Evolutionary conservation across 2,888 invertebrate species (phyloP).

Genomic region (Heteropelma amictum): DNA sequence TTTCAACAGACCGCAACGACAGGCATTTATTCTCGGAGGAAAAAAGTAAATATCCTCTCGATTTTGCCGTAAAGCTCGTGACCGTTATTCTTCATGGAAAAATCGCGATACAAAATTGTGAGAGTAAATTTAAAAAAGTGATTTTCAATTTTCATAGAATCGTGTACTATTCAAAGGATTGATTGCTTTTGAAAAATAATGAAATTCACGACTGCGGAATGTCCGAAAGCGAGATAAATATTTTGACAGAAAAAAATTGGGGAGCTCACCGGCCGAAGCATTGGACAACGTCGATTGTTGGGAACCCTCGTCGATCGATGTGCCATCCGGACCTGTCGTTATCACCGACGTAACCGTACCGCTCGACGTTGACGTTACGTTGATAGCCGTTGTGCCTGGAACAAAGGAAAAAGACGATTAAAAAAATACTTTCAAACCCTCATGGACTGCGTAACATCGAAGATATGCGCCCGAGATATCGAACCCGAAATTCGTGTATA

Average conservation of each 20-base stretch:
- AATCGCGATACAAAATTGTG: no score
- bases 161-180: no score
- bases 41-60: no score
- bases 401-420: slow-evolving; percentile 7
- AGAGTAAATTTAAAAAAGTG: no score
- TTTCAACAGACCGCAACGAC: no score
- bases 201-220: background rate
- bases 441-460: no score
- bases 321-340: slow-evolving; percentile 94
- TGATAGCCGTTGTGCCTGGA: slow-evolving; percentile 75
- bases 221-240: background rate
- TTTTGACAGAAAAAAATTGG: background rate
- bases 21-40: no score
- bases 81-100: no score
- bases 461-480: background rate
- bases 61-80: no score
- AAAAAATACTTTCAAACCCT: background rate
- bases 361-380: slow-evolving; percentile 75
- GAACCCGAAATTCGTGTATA: background rate
- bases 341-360: slow-evolving; percentile 91
- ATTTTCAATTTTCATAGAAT: no score
- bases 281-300: slow-evolving; percentile 96
- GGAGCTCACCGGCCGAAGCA: slow-evolving; percentile 90
- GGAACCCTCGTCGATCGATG: slow-evolving; percentile 92
- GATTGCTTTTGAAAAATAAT: no score